Conservation (phyloP, 1,140 invertebrate genomes). For the Lysiphlebus fabarum region DNA sequence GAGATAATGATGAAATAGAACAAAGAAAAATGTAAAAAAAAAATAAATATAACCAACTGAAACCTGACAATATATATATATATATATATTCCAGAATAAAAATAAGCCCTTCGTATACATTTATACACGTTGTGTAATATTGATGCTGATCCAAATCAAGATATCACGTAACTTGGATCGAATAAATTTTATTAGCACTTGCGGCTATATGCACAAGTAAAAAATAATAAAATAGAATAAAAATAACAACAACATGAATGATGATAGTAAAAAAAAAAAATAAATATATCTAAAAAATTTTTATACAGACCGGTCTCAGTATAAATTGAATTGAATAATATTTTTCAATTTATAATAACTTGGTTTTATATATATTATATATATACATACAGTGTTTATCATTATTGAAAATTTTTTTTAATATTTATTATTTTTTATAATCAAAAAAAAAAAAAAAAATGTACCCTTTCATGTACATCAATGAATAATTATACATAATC, state of each 20-base stretch:
- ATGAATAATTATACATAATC: conserved; percentile 23
- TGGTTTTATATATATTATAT: no score
- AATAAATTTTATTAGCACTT: conserved; percentile 8
- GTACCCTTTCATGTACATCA: conserved; percentile 10
- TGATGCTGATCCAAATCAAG: no score
- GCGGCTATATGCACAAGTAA: conserved; percentile 3
- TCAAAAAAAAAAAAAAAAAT: no score
- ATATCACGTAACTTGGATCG: conserved; percentile 14
- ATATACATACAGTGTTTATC: conserved; percentile 16
- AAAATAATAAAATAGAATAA: not conserved
- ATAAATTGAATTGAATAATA: conserved; percentile 28
- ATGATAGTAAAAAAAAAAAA: no score
- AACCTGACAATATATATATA: no score
- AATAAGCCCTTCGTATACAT: not conserved
- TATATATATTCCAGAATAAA: conserved; percentile 16
- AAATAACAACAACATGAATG: not conserved
- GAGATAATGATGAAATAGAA: conserved; percentile 22
- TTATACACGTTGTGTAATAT: not conserved
- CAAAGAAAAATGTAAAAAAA: conserved; percentile 23
- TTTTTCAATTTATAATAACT: conserved; percentile 7
- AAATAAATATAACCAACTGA: not conserved
- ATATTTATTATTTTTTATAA: not conserved
- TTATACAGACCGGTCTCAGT: not conserved
- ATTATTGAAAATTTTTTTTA: conserved; percentile 24
- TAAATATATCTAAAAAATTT: no score